phyloP scores from a whole-genome alignment of 23 tunicate species.

The Oikopleura dioica region DNA sequence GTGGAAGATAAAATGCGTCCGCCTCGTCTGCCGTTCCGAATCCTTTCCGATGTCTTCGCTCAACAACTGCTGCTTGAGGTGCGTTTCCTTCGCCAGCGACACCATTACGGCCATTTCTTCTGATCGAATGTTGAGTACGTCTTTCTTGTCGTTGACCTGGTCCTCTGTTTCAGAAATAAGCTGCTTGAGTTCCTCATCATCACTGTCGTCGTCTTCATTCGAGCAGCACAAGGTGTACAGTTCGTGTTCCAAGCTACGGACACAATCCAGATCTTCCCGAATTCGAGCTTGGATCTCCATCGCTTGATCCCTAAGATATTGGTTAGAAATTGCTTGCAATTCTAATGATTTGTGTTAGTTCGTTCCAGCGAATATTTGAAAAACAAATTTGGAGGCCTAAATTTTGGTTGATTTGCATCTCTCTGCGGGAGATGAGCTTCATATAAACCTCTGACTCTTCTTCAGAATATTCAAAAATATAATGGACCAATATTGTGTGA shows the following conservation, averaged over 20 bases:
- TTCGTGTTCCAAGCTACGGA: not conserved
- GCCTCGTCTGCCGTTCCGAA: not conserved
- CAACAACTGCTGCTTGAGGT: not conserved
- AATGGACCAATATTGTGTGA: no score
- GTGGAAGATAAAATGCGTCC: not conserved
- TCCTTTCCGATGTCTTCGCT: no score
- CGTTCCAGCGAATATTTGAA: no score
- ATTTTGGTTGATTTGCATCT: no score
- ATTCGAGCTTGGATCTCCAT: no score
- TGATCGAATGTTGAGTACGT: slow-evolving; percentile 21
- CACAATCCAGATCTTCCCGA: not conserved
- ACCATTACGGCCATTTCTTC: not conserved
- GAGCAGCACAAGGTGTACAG: not conserved
- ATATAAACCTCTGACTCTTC: no score
- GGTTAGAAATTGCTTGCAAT: not conserved
- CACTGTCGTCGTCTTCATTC: slow-evolving; percentile 1
- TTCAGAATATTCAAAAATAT: no score
- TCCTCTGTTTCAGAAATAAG: not conserved
- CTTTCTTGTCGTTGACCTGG: slow-evolving; percentile 43
- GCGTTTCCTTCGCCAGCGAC: not conserved
- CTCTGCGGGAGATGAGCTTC: no score
- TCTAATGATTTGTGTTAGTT: no score
- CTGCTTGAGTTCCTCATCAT: slow-evolving; percentile 5
- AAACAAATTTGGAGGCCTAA: no score
- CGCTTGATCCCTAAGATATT: not conserved